A percentile compares a stretch with the other conserved stretches of the same genome.
Conservation (phyloP, 2,797 vertebrate genomes). For the Denticeps clupeoides region DNA sequence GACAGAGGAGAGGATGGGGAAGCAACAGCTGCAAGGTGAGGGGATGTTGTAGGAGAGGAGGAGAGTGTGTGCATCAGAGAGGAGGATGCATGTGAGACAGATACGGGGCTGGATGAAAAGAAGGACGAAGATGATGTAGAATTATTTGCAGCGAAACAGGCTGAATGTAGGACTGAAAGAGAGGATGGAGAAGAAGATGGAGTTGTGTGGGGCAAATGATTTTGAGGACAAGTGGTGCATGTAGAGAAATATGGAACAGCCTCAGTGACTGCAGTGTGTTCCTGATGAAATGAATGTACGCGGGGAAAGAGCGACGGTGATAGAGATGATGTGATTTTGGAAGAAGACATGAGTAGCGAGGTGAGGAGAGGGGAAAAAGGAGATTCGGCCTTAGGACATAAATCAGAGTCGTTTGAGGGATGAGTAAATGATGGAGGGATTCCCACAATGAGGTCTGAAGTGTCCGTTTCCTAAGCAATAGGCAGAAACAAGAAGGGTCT, state of each 20-base stretch:
- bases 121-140: constrained; percentile 7
- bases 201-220: constrained; percentile 15
- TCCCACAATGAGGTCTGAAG: too few species aligned
- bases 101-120: constrained; percentile 34
- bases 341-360: constrained; percentile 22
- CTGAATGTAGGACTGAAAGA: too few species aligned
- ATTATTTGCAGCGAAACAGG: too few species aligned
- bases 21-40: constrained; percentile 23
- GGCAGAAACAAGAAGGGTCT: too few species aligned
- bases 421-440: not conserved
- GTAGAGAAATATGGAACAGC: not conserved
- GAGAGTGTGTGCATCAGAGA: constrained; percentile 34
- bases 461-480: too few species aligned
- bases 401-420: not conserved
- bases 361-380: constrained; percentile 4
- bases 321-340: constrained; percentile 33
- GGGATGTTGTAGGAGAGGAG: constrained; percentile 32
- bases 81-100: constrained; percentile 30
- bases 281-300: not conserved
- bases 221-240: constrained; percentile 29
- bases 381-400: too few species aligned
- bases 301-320: constrained; percentile 5
- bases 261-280: too few species aligned
- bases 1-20: constrained; percentile 9
- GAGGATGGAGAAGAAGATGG: constrained; percentile 30